A percentile compares a stretch with the other conserved stretches of the same genome.
Evolutionary conservation across 2,797 vertebrate genomes (phyloP).

Genomic region (Aulostomus chinensis): DNA sequence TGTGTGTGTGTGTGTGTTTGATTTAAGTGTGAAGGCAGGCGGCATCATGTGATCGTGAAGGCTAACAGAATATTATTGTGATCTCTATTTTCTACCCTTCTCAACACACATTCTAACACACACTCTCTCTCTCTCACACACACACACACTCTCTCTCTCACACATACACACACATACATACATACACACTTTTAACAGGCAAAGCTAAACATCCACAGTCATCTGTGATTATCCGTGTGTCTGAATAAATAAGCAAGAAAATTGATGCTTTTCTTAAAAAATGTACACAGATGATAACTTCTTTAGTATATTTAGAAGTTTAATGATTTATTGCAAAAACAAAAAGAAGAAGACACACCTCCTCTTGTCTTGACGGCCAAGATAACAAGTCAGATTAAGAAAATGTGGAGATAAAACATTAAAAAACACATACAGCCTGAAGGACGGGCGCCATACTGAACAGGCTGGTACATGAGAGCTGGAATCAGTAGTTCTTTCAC

Average conservation of each 20-base stretch:
- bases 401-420: conserved; percentile 19
- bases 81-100: too few species aligned
- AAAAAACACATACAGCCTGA: conserved; percentile 24
- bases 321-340: conserved; percentile 41
- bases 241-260: conserved; percentile 10
- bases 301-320: conserved; percentile 4
- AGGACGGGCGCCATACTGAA: conserved; percentile 30
- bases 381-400: conserved; percentile 30
- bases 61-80: too few species aligned
- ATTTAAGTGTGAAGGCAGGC: conserved; percentile 18
- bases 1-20: conserved; percentile 44
- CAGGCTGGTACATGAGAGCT: conserved; percentile 34
- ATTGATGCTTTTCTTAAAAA: not conserved
- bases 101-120: conserved; percentile 5
- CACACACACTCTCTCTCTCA: conserved; percentile 17
- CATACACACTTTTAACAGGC: not conserved
- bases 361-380: conserved; percentile 1
- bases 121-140: conserved; percentile 1
- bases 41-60: too few species aligned
- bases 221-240: not conserved
- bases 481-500: conserved; percentile 66
- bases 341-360: not conserved
- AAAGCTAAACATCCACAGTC: conserved; percentile 3
- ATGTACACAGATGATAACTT: not conserved
- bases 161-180: conserved; percentile 9